Percentiles rank a stretch among this genome's conserved stretches.
Evolutionary conservation across 1,140 invertebrate genomes (phyloP).

Genomic region (Radopholus similis): DNA sequence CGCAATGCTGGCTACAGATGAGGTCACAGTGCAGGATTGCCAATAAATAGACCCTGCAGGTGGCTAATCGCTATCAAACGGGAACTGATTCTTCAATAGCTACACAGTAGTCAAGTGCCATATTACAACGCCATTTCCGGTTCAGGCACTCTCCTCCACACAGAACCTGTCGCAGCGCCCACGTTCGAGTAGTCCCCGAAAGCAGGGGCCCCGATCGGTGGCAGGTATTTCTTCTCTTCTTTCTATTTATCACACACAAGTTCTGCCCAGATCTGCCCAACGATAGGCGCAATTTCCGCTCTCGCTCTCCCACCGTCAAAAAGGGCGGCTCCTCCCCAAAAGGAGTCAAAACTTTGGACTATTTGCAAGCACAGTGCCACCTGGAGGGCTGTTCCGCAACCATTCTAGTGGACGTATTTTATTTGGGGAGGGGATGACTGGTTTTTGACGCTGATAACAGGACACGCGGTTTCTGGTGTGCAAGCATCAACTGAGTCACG

Average conservation of each 20-base stretch:
- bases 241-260: too few relatives aligned
- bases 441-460: constrained; percentile 28
- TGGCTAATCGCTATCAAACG: too few relatives aligned
- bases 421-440: constrained; percentile 15
- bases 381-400: constrained; percentile 55
- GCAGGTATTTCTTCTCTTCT: too few relatives aligned
- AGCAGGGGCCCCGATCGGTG: not conserved
- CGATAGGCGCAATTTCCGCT: constrained; percentile 14
- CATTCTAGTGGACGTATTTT: constrained; percentile 54
- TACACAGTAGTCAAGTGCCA: too few relatives aligned
- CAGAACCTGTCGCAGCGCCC: not conserved
- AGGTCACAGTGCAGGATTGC: not conserved
- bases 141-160: not conserved
- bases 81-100: too few relatives aligned
- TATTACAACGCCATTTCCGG: too few relatives aligned
- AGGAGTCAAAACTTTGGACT: constrained; percentile 42
- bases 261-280: not conserved
- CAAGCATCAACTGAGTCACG: constrained; percentile 57
- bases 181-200: constrained; percentile 26
- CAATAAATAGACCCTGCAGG: too few relatives aligned
- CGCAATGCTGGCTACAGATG: not conserved
- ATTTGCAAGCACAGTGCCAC: constrained; percentile 53
- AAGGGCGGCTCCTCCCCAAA: not conserved
- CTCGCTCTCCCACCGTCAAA: constrained; percentile 38
- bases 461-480: constrained; percentile 56